Conservation (phyloP, 2,888 invertebrate genomes). For the Nephrotoma guestfalica region DNA sequence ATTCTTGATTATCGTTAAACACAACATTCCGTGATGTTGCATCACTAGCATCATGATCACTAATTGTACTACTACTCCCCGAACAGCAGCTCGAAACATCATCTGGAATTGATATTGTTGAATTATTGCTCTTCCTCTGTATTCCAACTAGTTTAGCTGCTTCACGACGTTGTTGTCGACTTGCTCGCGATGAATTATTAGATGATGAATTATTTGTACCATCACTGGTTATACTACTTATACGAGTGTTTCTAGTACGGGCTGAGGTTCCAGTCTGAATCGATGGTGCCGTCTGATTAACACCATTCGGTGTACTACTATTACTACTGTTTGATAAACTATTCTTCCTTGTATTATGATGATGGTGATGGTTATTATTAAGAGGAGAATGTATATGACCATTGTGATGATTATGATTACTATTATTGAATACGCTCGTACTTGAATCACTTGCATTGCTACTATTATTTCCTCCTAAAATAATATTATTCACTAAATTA, state of each 20-base stretch:
- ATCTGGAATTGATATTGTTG: slow-evolving; percentile 18
- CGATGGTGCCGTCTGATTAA: background rate
- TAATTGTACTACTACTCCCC: slow-evolving; percentile 30
- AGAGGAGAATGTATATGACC: background rate
- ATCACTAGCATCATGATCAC: slow-evolving; percentile 31
- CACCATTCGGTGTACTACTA: slow-evolving; percentile 18
- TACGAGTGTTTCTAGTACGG: background rate
- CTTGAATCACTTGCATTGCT: background rate
- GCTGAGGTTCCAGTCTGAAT: slow-evolving; percentile 16
- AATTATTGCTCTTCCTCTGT: slow-evolving; percentile 19
- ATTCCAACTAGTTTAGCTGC: slow-evolving; percentile 24
- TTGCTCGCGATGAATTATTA: slow-evolving; percentile 23
- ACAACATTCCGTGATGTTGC: slow-evolving; percentile 29
- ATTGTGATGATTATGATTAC: background rate
- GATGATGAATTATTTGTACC: slow-evolving; percentile 18
- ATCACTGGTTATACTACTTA: slow-evolving; percentile 3
- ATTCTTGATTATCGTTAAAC: slow-evolving; percentile 32
- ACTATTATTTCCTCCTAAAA: background rate
- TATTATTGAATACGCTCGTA: background rate
- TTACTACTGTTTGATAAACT: slow-evolving; percentile 3
- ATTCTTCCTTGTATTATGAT: slow-evolving; percentile 5
- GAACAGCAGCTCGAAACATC: slow-evolving; percentile 30
- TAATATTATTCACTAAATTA: background rate
- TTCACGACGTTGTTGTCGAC: slow-evolving; percentile 28
- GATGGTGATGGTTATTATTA: slow-evolving; percentile 6